These are phyloP conservation scores for Drosophila sproati DNA, from an alignment of 1,140 invertebrate genomes.

Conservation along the genomic window DNA sequence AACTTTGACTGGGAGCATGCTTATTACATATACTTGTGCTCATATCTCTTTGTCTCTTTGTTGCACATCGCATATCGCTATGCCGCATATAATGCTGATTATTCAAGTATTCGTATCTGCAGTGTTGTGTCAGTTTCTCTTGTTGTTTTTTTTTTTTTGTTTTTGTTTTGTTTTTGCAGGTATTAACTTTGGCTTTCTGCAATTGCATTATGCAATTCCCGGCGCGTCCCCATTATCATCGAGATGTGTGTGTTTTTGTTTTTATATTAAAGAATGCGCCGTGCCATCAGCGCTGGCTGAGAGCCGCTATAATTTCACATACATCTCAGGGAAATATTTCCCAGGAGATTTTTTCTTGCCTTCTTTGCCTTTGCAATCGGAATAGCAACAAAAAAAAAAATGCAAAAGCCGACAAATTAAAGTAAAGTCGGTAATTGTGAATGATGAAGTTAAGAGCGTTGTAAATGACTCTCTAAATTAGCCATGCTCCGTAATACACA, in stretches of 20 bases:
- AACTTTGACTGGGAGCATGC: slow-evolving; percentile 6
- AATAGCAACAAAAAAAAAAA: background rate
- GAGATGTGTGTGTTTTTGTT: slow-evolving; percentile 42
- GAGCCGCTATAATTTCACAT: slow-evolving; percentile 51
- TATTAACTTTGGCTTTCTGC: slow-evolving; percentile 52
- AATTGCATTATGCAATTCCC: slow-evolving; percentile 68
- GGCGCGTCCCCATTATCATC: slow-evolving; percentile 52
- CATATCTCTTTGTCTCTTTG: slow-evolving; percentile 42
- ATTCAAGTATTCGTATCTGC: slow-evolving; percentile 49
- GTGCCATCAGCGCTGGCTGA: slow-evolving; percentile 13
- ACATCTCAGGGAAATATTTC: slow-evolving; percentile 44
- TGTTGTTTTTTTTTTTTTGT: background rate
- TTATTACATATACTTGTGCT: slow-evolving; percentile 1
- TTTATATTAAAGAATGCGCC: slow-evolving; percentile 44
- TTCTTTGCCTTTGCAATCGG: slow-evolving; percentile 14
- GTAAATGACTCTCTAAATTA: slow-evolving; percentile 14
- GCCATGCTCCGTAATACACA: background rate
- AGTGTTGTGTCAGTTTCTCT: slow-evolving; percentile 48
- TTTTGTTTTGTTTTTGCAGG: slow-evolving; percentile 9
- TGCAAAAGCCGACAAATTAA: slow-evolving; percentile 6
- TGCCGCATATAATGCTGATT: slow-evolving; percentile 57
- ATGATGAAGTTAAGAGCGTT: slow-evolving; percentile 13
- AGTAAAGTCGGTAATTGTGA: slow-evolving; percentile 5
- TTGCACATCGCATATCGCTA: slow-evolving; percentile 25
- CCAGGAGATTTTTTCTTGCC: slow-evolving; percentile 37